Evolutionary conservation across 1,140 invertebrate species (phyloP).

Genomic region (Cyclina sinensis): DNA sequence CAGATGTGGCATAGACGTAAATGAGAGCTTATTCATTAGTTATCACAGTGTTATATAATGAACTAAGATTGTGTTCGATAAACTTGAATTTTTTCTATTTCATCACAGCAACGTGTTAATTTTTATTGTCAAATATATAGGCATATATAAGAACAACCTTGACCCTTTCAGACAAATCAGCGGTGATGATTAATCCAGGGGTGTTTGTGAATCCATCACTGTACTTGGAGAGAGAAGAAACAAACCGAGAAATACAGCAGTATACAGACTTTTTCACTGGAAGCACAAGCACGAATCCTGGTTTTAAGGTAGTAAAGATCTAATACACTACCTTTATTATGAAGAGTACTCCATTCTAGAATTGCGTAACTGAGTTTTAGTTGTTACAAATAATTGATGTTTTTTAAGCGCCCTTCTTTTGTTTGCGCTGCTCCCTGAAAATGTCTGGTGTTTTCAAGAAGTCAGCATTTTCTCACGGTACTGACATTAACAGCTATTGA

Average conservation of each 20-base stretch:
- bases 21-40: no score
- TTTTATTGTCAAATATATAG: no score
- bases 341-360: not conserved
- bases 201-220: constrained; percentile 44
- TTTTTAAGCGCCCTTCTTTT: not conserved
- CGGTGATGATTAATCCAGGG: constrained; percentile 49
- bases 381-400: not conserved
- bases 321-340: not conserved
- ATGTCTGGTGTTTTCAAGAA: not conserved
- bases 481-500: no score
- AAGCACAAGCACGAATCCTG: constrained; percentile 27
- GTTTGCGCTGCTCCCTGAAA: not conserved
- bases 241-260: not conserved
- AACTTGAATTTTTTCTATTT: no score
- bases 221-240: constrained; percentile 54
- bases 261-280: constrained; percentile 52
- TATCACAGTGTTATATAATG: no score
- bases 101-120: no score
- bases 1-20: no score
- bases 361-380: no score
- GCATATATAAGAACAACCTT: no score
- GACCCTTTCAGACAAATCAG: constrained; percentile 28
- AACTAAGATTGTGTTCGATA: no score
- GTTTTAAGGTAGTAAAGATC: constrained; percentile 40
- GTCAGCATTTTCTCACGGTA: no score